Evolutionary conservation across 1,140 invertebrate species (phyloP), one percentile per base, ranked within the genome.

Genomic region (Manduca sexta): DNA sequence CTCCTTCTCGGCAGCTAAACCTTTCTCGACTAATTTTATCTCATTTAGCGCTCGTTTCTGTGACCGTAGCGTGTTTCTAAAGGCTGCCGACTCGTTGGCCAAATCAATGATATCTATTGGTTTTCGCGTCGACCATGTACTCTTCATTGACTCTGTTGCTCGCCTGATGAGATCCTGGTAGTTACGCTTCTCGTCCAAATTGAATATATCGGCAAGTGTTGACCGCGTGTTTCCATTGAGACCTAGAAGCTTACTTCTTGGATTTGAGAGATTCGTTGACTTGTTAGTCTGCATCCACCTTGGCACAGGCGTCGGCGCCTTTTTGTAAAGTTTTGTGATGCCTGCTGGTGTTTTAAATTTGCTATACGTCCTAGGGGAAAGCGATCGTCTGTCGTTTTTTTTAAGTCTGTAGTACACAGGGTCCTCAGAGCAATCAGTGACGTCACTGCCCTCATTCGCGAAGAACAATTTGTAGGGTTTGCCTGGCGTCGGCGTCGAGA

Each of bases 121-220:
- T 50, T 68, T 81, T 1, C 50, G 43, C n/a, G 52, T 31, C 21
- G 59, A 17, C 5, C 56, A 16, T 15, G 69, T 62, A n/a, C n/a
- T n/a, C 56, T 66, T 72, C 39, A 65, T 65, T 33, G 55, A 60
- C 7, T 48, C 52, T 4, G 70, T 45, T 16, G 76, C 71, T 52
- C 62, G 64, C 21, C 56, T 75, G 18, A 86, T 87, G 33, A 87
- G 54, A 59, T 86, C 80, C 46, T 74, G 74, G 45, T 84, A 86
- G 56, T 69, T 74, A 65, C 62, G 81, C 42, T 86, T 87, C 51
- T 86, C 83, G 55, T 86, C 79, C 56, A 87, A 68, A 61, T 85
- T 83, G 48, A 86, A 85, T 43, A 83, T 69, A 69, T 82, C 76
- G n/a, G 69, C 74, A 34, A 86, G 44, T 34, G 77, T 77, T 13